phyloP scores from a whole-genome alignment of 2,113 vertebrate genomes.

The Aplodontia rufa region DNA sequence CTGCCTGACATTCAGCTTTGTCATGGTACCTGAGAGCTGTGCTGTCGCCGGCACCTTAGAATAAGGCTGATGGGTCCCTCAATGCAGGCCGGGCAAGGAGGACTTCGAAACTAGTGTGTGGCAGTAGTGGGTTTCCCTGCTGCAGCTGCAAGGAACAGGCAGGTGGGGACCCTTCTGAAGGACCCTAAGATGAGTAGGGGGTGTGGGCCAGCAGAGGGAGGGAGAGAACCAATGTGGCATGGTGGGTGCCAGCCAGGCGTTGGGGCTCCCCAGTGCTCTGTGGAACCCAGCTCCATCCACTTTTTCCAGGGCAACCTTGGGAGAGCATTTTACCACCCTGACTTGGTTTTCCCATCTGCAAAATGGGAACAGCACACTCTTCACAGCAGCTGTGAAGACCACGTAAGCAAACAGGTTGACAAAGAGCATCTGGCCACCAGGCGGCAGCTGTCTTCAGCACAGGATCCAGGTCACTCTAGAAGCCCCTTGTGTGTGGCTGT shows the following conservation, averaged over 20 bases:
- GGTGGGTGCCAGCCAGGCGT: background rate
- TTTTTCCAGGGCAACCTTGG: background rate
- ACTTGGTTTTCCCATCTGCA: background rate
- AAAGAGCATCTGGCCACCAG: background rate
- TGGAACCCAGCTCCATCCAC: background rate
- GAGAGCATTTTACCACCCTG: background rate
- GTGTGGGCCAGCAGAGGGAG: background rate
- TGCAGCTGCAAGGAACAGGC: background rate
- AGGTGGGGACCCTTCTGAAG: background rate
- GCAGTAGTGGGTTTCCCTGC: background rate
- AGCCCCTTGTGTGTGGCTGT: background rate
- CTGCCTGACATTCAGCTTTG: too few species aligned
- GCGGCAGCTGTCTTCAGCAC: rapidly evolving
- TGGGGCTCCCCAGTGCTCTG: background rate
- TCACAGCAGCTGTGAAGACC: background rate
- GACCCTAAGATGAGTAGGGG: too few species aligned
- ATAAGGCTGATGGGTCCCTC: background rate
- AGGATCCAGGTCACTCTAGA: background rate
- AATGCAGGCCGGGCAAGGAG: background rate
- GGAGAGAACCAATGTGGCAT: background rate
- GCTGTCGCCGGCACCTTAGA: background rate
- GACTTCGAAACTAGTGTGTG: background rate
- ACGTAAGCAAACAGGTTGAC: background rate
- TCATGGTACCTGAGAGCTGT: rapidly evolving
- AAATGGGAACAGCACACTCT: background rate